Conservation (phyloP, 2,113 vertebrate genomes). For the Nycticebus coucang region DNA sequence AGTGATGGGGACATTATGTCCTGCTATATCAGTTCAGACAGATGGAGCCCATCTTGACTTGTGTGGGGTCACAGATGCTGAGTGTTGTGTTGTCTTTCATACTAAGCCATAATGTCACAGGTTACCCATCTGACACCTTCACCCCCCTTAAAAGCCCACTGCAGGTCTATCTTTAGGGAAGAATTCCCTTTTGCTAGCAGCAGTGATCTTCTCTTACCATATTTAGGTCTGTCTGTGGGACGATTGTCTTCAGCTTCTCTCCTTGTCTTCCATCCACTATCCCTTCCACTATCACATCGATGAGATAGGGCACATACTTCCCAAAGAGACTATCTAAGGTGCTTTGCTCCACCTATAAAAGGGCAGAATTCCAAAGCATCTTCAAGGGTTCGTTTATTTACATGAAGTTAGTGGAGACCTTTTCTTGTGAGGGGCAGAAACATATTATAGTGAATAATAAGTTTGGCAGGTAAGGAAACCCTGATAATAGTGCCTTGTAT, state of each 20-base stretch:
- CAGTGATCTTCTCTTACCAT: constrained; percentile 87
- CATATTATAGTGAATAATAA: too few species aligned
- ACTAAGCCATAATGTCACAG: accelerated
- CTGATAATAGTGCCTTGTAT: accelerated
- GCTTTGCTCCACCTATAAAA: constrained; percentile 83
- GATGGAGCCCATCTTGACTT: background rate
- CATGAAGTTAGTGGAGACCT: background rate
- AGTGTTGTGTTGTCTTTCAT: accelerated
- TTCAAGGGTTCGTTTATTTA: background rate
- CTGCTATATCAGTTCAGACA: background rate
- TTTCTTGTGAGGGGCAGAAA: background rate
- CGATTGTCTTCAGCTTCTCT: constrained; percentile 91
- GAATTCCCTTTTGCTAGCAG: background rate
- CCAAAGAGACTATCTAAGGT: constrained; percentile 89
- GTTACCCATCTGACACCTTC: background rate
- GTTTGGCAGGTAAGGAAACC: too few species aligned
- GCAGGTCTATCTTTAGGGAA: accelerated
- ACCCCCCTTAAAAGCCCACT: accelerated
- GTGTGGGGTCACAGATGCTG: background rate
- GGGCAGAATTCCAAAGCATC: background rate
- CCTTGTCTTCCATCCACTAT: constrained; percentile 90
- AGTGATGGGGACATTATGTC: accelerated
- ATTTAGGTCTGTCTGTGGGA: constrained; percentile 96
- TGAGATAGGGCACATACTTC: constrained; percentile 92
- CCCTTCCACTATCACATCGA: constrained; percentile 94